These are phyloP conservation scores for Cephus sareptanus DNA, from an alignment of 2,888 invertebrate species.

Conservation along the genomic window DNA sequence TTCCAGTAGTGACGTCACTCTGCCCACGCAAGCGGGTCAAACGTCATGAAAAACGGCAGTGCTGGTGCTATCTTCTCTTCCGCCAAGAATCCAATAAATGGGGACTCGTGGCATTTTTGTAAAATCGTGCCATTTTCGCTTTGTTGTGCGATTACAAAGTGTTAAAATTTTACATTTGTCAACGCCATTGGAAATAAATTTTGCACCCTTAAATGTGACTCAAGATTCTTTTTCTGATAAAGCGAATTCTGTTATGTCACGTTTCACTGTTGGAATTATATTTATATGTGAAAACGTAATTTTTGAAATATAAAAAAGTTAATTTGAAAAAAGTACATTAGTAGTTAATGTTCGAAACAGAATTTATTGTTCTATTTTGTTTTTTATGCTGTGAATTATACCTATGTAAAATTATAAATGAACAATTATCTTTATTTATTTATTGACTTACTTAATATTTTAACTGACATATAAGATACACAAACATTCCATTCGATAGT, in stretches of 20 bases:
- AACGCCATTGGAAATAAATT: neutral
- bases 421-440: too few relatives aligned
- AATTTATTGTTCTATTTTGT: neutral
- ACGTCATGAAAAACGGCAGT: slow-evolving; percentile 41
- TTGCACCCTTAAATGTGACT: neutral
- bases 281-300: neutral
- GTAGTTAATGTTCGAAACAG: neutral
- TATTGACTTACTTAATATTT: too few relatives aligned
- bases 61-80: neutral
- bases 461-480: too few relatives aligned
- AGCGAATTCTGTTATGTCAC: neutral
- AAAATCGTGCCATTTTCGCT: neutral
- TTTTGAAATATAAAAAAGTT: neutral
- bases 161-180: neutral
- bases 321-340: too few relatives aligned
- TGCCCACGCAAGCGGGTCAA: slow-evolving; percentile 49
- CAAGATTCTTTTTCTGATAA: neutral
- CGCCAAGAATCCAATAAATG: neutral
- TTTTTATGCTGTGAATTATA: neutral
- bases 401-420: neutral
- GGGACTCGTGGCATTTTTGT: neutral
- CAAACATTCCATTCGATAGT: too few relatives aligned
- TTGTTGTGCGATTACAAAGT: neutral
- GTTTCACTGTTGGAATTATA: too few relatives aligned
- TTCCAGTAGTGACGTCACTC: slow-evolving; percentile 50